Evolutionary conservation across 2,888 invertebrate genomes (phyloP).

Genomic region (Drosophila atripex): DNA sequence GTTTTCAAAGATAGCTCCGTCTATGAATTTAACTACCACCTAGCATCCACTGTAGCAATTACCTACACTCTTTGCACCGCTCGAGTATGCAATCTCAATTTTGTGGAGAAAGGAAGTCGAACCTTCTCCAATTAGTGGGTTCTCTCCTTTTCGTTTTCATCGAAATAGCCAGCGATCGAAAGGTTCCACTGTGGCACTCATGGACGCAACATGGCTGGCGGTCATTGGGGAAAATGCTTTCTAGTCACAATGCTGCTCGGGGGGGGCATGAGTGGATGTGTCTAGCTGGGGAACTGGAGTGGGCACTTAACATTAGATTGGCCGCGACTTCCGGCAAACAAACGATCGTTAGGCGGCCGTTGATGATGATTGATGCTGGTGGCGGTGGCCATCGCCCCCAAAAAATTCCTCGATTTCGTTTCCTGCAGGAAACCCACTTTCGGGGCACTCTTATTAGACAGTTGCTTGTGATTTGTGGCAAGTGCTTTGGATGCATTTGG

Average conservation of each 20-base stretch:
- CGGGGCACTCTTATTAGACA: no score
- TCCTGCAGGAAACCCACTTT: not conserved
- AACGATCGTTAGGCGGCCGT: constrained; percentile 47
- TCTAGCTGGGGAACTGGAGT: constrained; percentile 57
- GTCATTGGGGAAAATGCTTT: constrained; percentile 72
- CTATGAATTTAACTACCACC: not conserved
- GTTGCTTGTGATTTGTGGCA: no score
- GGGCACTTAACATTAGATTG: constrained; percentile 77
- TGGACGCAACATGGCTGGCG: constrained; percentile 31
- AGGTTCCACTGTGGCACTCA: constrained; percentile 29
- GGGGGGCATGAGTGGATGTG: constrained; percentile 15
- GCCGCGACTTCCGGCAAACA: constrained; percentile 73
- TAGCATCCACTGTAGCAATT: constrained; percentile 1
- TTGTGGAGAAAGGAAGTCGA: constrained; percentile 27
- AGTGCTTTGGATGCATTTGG: no score
- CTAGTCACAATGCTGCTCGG: constrained; percentile 49
- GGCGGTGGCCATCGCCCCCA: constrained; percentile 31
- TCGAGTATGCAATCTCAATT: constrained; percentile 18
- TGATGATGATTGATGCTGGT: constrained; percentile 73
- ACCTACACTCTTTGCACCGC: not conserved
- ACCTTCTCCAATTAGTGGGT: constrained; percentile 28
- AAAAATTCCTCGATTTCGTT: not conserved
- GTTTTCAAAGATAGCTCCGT: no score
- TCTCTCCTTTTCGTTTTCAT: constrained; percentile 17
- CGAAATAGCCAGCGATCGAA: constrained; percentile 18